These are phyloP conservation scores for Tetragnatha versicolor DNA, from an alignment of 1,140 invertebrate genomes.

Conservation along the genomic window DNA sequence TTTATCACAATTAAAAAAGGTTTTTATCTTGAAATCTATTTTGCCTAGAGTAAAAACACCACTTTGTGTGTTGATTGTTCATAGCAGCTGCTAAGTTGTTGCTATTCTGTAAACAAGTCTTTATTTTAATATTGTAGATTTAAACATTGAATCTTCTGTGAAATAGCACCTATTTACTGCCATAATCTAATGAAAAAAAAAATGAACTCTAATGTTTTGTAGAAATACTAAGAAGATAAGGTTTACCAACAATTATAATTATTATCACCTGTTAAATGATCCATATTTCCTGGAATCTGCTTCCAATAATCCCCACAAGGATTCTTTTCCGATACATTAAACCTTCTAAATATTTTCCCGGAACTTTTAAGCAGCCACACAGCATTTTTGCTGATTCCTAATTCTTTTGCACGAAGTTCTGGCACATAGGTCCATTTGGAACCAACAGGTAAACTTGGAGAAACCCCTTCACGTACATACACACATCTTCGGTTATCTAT, in stretches of 20 bases:
- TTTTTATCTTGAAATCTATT: too few relatives aligned
- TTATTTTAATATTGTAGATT: background rate
- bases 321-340: constrained; percentile 67
- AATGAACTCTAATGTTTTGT: background rate
- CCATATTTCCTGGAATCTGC: constrained; percentile 66
- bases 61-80: too few relatives aligned
- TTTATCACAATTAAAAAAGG: background rate
- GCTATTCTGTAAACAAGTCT: too few relatives aligned
- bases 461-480: constrained; percentile 69
- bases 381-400: constrained; percentile 66
- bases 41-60: too few relatives aligned
- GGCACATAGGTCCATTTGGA: constrained; percentile 67
- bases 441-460: constrained; percentile 67
- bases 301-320: constrained; percentile 70
- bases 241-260: background rate
- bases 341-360: constrained; percentile 67
- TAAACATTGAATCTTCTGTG: background rate
- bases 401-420: constrained; percentile 66
- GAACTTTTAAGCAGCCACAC: constrained; percentile 67
- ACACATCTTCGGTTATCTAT: constrained; percentile 67
- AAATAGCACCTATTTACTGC: background rate
- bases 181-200: background rate
- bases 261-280: constrained; percentile 65
- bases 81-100: too few relatives aligned
- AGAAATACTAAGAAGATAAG: background rate